Conservation (phyloP, 2,888 invertebrate genomes). For the Autographa gamma region DNA sequence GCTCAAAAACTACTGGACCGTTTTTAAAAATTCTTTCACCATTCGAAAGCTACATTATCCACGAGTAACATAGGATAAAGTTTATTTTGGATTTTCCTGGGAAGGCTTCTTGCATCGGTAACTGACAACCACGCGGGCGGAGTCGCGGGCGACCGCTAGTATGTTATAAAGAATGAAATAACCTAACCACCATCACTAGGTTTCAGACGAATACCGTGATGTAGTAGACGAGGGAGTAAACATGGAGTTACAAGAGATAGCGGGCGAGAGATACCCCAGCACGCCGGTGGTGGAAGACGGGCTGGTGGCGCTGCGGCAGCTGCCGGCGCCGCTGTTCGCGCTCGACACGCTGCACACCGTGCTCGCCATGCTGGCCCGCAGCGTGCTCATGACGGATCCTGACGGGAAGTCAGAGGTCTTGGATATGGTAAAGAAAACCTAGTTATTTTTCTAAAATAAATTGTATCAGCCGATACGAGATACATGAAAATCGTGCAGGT, state of each 20-base stretch:
- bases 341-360: constrained; percentile 76
- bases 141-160: too few relatives aligned
- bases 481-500: too few relatives aligned
- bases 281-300: constrained; percentile 67
- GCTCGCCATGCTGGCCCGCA: constrained; percentile 75
- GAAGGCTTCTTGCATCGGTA: too few relatives aligned
- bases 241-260: constrained; percentile 74
- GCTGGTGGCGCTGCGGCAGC: constrained; percentile 74
- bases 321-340: constrained; percentile 81
- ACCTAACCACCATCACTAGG: constrained; percentile 55
- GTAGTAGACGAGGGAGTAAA: constrained; percentile 68
- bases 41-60: too few relatives aligned
- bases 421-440: constrained; percentile 70
- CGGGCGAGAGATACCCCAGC: constrained; percentile 56
- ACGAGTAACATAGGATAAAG: too few relatives aligned
- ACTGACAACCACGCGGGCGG: too few relatives aligned
- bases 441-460: not conserved
- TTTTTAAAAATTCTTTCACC: too few relatives aligned
- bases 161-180: not conserved
- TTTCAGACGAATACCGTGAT: constrained; percentile 68
- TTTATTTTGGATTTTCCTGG: too few relatives aligned
- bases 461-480: too few relatives aligned
- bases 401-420: constrained; percentile 65
- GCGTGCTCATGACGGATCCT: constrained; percentile 65
- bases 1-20: too few relatives aligned